phyloP scores from a whole-genome alignment of 2,797 vertebrate genomes.

The Danionella dracula region DNA sequence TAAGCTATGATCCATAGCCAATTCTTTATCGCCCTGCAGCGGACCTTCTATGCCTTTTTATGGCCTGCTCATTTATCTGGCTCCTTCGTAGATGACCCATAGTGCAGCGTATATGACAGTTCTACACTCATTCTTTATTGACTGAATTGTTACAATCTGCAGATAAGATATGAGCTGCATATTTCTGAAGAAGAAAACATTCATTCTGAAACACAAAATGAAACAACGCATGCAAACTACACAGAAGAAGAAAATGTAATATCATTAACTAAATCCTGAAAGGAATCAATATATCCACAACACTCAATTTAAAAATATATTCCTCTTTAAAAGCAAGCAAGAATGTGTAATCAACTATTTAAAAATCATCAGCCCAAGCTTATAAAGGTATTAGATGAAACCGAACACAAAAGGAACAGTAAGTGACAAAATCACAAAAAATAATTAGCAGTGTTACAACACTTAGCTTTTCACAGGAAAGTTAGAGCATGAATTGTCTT shows the following conservation, averaged over 20 bases:
- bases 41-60: constrained; percentile 27
- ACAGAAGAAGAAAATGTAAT: no score
- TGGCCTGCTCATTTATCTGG: constrained; percentile 35
- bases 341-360: constrained; percentile 13
- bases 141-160: constrained; percentile 30
- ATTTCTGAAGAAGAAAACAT: constrained; percentile 5
- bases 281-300: constrained; percentile 1
- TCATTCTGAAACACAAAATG: neutral
- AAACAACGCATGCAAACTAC: constrained; percentile 20
- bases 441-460: constrained; percentile 81
- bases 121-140: constrained; percentile 25
- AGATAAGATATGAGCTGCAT: constrained; percentile 27
- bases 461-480: constrained; percentile 26
- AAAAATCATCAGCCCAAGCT: constrained; percentile 54
- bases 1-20: constrained; percentile 4
- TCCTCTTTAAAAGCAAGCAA: neutral
- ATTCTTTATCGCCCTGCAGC: constrained; percentile 25
- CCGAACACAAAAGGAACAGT: constrained; percentile 49
- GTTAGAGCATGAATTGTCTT: constrained; percentile 5
- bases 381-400: constrained; percentile 51
- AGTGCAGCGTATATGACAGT: constrained; percentile 24
- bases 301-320: neutral
- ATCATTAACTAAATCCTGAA: no score
- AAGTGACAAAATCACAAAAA: constrained; percentile 62
- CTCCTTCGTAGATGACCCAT: constrained; percentile 31